Percentiles rank a stretch among this genome's conserved stretches.
These are phyloP conservation scores for Poeciliopsis infans DNA, from an alignment of 2,797 vertebrate species.

Conservation along the genomic window DNA sequence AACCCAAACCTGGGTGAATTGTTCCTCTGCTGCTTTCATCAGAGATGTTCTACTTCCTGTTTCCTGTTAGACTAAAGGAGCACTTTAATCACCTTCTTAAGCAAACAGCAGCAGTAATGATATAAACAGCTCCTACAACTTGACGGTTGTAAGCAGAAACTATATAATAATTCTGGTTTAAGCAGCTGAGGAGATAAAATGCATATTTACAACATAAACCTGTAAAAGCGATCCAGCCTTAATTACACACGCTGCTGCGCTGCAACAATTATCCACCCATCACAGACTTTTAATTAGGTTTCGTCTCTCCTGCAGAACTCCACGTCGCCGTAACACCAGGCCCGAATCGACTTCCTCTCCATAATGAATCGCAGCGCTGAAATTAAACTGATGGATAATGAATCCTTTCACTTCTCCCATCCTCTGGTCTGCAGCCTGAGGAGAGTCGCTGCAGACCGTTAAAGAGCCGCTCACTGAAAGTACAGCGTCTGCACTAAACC, in stretches of 20 bases:
- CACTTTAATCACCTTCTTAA: conserved; percentile 28
- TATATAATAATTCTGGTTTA: conserved; percentile 17
- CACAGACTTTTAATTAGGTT: conserved; percentile 60
- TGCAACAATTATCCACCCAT: conserved; percentile 65
- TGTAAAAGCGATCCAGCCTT: conserved; percentile 57
- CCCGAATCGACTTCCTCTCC: conserved; percentile 34
- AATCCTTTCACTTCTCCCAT: conserved; percentile 32
- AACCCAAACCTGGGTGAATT: neutral
- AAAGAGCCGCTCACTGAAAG: neutral
- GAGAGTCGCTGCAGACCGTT: neutral
- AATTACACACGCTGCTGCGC: conserved; percentile 64
- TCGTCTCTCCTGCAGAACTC: conserved; percentile 27
- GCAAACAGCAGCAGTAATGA: conserved; percentile 19
- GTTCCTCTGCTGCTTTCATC: neutral
- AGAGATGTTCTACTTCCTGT: neutral
- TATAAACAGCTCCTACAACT: conserved; percentile 5
- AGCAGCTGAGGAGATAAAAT: conserved; percentile 19
- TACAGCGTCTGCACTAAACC: no score
- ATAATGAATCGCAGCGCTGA: conserved; percentile 66
- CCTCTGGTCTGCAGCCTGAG: neutral
- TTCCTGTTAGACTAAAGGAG: neutral
- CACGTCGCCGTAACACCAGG: conserved; percentile 2
- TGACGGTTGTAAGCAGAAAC: neutral
- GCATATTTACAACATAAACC: conserved; percentile 56
- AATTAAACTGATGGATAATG: conserved; percentile 68